Conservation (phyloP, 2,113 vertebrate genomes). For the Coreoperca whiteheadi region DNA sequence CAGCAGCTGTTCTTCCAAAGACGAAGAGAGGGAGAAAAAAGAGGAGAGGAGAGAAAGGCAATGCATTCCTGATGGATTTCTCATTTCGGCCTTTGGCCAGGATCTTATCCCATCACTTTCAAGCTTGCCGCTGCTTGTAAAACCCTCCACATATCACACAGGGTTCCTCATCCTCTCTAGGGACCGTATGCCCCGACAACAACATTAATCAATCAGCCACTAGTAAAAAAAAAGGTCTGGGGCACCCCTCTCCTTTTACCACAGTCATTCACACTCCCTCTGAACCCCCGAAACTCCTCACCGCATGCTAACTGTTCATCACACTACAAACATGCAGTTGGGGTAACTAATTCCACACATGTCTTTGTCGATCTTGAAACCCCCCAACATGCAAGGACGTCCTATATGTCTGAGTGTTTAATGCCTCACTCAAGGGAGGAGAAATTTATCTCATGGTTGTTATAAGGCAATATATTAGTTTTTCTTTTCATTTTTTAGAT, state of each 20-base stretch:
- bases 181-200: conserved; percentile 82
- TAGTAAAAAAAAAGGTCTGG: conserved; percentile 69
- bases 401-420: conserved; percentile 68
- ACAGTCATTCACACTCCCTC: conserved; percentile 70
- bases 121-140: conserved; percentile 89
- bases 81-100: conserved; percentile 90
- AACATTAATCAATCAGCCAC: conserved; percentile 86
- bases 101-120: conserved; percentile 90
- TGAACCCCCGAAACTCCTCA: conserved; percentile 63
- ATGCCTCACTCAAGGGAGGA: conserved; percentile 66
- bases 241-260: conserved; percentile 79
- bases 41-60: conserved; percentile 71
- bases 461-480: conserved; percentile 64
- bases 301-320: conserved; percentile 77
- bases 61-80: conserved; percentile 93
- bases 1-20: conserved; percentile 90
- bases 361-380: conserved; percentile 81
- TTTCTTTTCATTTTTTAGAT: not conserved
- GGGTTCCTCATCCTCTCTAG: conserved; percentile 84
- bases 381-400: conserved; percentile 71
- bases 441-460: conserved; percentile 68
- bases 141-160: conserved; percentile 89
- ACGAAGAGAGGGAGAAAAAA: conserved; percentile 54
- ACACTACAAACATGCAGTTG: conserved; percentile 71
- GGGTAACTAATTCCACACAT: conserved; percentile 85